phyloP scores from a whole-genome alignment of 2,888 invertebrate genomes.

The Vanessa cardui region DNA sequence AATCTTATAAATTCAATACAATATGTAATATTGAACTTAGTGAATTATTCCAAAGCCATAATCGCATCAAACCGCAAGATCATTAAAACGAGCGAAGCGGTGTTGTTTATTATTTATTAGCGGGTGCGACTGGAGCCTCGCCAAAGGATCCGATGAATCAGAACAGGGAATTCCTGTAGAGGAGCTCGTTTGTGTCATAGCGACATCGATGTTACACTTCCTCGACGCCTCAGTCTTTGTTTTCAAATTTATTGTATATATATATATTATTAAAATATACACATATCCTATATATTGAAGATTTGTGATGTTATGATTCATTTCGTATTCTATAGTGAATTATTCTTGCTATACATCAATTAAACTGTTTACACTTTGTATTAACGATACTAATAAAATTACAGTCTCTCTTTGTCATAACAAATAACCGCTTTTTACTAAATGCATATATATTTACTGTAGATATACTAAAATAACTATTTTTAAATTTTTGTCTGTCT shows the following conservation, averaged over 20 bases:
- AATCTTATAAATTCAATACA: no score
- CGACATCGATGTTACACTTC: conserved; percentile 25
- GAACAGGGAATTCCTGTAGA: conserved; percentile 32
- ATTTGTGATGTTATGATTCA: no score
- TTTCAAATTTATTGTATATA: neutral
- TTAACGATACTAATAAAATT: no score
- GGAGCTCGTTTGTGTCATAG: conserved; percentile 26
- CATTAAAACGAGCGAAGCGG: neutral
- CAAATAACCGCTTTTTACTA: no score
- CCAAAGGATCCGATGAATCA: conserved; percentile 49
- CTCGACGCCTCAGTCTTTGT: conserved; percentile 25
- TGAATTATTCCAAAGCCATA: neutral
- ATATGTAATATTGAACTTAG: neutral
- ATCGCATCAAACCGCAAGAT: conserved; percentile 16
- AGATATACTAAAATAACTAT: no score
- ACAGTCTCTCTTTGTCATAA: no score
- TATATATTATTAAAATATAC: neutral
- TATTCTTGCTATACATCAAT: no score
- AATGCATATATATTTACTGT: no score
- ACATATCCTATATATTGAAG: no score
- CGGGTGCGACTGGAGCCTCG: conserved; percentile 35
- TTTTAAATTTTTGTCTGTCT: no score
- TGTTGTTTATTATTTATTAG: conserved; percentile 26
- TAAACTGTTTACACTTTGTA: no score
- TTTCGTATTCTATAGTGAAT: no score